Percentiles rank a stretch among this genome's conserved stretches.
phyloP scores from a whole-genome alignment of 2,113 vertebrate genomes.

The Oryzias curvinotus region DNA sequence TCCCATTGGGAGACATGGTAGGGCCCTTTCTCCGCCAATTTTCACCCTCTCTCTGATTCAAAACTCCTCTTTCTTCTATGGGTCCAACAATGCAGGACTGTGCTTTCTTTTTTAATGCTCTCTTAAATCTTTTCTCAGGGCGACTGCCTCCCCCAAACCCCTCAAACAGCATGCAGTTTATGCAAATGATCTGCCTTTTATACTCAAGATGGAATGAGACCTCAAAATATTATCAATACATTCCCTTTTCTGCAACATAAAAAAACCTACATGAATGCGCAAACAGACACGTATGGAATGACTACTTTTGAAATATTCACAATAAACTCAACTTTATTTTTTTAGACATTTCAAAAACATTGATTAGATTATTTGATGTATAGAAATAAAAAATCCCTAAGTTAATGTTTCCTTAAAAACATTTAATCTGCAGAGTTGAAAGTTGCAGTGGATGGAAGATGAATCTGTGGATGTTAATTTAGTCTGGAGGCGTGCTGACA shows the following conservation, averaged over 20 bases:
- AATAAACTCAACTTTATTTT: too few relatives aligned
- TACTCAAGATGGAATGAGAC: constrained; percentile 83
- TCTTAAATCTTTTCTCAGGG: constrained; percentile 80
- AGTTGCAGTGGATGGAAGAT: constrained; percentile 6
- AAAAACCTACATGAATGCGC: neutral
- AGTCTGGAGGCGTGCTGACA: constrained; percentile 4
- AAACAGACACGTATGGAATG: too few relatives aligned
- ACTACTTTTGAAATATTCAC: too few relatives aligned
- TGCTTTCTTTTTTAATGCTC: constrained; percentile 63
- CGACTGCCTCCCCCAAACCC: constrained; percentile 54
- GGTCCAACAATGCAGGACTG: constrained; percentile 65
- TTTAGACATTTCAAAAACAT: too few relatives aligned
- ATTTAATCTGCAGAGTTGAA: neutral
- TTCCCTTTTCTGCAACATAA: neutral
- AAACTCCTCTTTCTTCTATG: constrained; percentile 62
- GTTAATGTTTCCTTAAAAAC: too few relatives aligned
- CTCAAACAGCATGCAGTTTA: constrained; percentile 84
- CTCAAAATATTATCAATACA: constrained; percentile 60
- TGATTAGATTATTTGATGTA: too few relatives aligned
- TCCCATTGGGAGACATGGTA: constrained; percentile 82
- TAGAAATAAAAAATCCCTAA: too few relatives aligned
- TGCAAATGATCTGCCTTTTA: constrained; percentile 87
- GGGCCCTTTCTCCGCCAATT: constrained; percentile 57
- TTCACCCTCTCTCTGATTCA: constrained; percentile 71
- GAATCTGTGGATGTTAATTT: constrained; percentile 16